Evolutionary conservation across 64 coral and sea anemone species (phyloP), one percentile per base, ranked within the genome.

Genomic region (Porites lutea): DNA sequence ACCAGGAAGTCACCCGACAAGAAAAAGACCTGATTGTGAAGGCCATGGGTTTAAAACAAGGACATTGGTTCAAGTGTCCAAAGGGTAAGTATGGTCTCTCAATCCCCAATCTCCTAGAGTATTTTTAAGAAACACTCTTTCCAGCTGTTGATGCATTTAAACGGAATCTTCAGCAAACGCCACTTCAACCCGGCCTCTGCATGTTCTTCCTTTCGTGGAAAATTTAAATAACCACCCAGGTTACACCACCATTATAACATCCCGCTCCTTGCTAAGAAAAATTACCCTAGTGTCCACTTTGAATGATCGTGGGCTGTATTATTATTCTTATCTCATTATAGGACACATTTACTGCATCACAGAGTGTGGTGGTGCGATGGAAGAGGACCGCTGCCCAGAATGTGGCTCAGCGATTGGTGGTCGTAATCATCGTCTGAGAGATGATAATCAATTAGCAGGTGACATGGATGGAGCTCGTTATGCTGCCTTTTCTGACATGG

Each of bases 11-110:
- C 0, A 94, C 87, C 2, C 50, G 89, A 48, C n/a, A 94, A 3
- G 87, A 90, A 15, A 94, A 86, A 68, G 27, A 70, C 12, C 76
- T 89, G 71, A 94, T 86, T 60, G 93, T 94, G 9, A 86, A 86
- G 57, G 93, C 87, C 4, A 77, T 86, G 43, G 79, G 93, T 23
- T 16, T 94, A 12, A n/a, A 54, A 0, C 87, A 90, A 58, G 93
- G 93, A 19, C 93, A 90, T 59, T 94, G 93, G 93, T 94, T 86
- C 71, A 94, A 94, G 83, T 94, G 93, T 43, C 93, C 93, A 6
- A 94, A 94, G 20, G 93, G 93, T 94, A 59, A 78, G 52, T n/a
- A 27, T 59, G 4, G 52, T 54, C 52, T 54, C 52, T 4, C 9
- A 54, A 54, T 54, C 9, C n/a, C n/a, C n/a, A n/a, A n/a, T n/a